Evolutionary conservation across 2,888 invertebrate genomes (phyloP).

Genomic region (Philereme vetulata): DNA sequence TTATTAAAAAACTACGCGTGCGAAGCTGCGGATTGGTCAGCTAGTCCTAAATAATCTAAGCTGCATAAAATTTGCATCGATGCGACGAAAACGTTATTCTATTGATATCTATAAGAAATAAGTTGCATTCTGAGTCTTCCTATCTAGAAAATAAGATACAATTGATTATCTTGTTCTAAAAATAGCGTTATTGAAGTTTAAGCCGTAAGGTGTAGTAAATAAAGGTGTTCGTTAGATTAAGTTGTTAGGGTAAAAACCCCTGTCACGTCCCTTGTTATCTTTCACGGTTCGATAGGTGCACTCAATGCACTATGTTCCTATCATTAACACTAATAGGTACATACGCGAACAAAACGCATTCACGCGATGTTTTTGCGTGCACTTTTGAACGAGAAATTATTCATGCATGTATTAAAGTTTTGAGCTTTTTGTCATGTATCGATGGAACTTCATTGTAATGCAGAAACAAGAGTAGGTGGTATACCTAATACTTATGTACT

Average conservation of each 20-base stretch:
- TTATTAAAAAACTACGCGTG: no score
- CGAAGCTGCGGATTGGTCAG: no score
- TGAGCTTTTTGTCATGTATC: conserved; percentile 20
- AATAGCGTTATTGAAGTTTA: conserved; percentile 5
- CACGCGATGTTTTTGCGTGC: conserved; percentile 25
- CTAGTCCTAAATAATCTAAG: no score
- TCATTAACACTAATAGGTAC: conserved; percentile 52
- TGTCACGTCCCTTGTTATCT: conserved; percentile 54
- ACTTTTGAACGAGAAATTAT: conserved; percentile 25
- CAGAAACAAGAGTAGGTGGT: no score
- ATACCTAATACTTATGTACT: no score
- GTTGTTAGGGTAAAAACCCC: conserved; percentile 36
- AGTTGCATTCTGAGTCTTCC: conserved; percentile 5
- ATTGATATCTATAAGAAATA: no score
- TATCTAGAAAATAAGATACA: conserved; percentile 3
- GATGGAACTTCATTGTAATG: not conserved
- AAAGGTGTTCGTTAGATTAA: conserved; percentile 14
- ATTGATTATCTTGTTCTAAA: not conserved
- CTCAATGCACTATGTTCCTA: conserved; percentile 46
- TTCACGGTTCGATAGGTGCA: conserved; percentile 52
- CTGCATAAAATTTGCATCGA: no score
- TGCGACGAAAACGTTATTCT: no score
- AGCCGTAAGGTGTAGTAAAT: conserved; percentile 7
- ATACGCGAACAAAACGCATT: conserved; percentile 23
- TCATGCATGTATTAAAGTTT: conserved; percentile 12